Evolutionary conservation across 1,140 invertebrate genomes (phyloP), one percentile per base, ranked within the genome.

Genomic region (Drosophila asahinai): DNA sequence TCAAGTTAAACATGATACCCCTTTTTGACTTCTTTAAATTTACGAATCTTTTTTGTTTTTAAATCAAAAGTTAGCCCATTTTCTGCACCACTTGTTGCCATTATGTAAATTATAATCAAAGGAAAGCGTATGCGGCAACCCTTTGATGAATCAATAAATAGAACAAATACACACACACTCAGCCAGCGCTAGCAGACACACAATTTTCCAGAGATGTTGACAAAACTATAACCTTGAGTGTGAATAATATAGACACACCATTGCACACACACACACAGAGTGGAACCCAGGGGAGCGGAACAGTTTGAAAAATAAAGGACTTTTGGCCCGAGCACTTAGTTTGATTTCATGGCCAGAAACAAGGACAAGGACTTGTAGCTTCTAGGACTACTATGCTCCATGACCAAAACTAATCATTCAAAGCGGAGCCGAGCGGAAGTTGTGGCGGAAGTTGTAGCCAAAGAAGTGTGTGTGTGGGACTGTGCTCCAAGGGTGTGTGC

Each of bases 331-430:
- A 58, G 78, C 59, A 62, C 61, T 83, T 64, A 65, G 75, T 82
- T 78, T 68, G 73, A 87, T 87, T 83, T 89, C 67, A 81, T 74
- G 77, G 73, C 73, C 54, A 68, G 49, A 22, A 71, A 45, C 63
- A 30, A 48, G 22, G 60, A 25, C 58, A 48, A 65, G 57, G 60
- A 60, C 47, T 57, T 57, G 54, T 57, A 57, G 54, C 54, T 57
- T 57, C 81, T 47, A 45, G 36, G n/a, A 40, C 72, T 60, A 57
- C 52, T 59, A 19, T 12, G 58, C 58, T 62, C 62, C 80, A 78
- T 78, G 64, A 57, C 77, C 67, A 84, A 84, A 84, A 87, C 84
- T 90, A 87, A 87, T 87, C 84, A 87, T 87, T 87, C 86, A 84
- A 61, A 63, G 81, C 81, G 67, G 58, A 65, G 86, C 81, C 55